Base-by-base conservation (phyloP, 2,888 invertebrate genomes). In the Lochmaea crataegi region DNA sequence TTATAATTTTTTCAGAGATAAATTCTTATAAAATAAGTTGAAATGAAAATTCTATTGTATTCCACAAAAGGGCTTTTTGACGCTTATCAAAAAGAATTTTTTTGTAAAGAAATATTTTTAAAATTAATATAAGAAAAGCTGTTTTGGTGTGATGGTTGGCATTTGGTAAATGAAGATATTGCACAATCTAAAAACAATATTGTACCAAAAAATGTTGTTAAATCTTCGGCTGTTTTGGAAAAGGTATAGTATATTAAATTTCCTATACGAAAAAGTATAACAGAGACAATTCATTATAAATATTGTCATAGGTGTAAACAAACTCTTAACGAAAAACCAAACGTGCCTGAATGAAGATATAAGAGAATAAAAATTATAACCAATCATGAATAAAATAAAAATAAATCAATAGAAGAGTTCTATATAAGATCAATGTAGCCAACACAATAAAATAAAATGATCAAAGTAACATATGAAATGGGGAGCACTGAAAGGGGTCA, bases 141-240 rank as follows among this genome's bases (percentile, higher is more conserved):
- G 32, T 68, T 41, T 48, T 68, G 68, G 48, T 68, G 60, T 68
- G 61, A 61, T 68, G 60, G 61, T 60, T 68, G 68, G 51, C 26
- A 58, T 57, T 51, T 68, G 64, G 64, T 56, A 64, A 57, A 14
- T 64, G 64, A 42, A 56, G 22, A 57, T 22, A 57, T 53, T 64
- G 61, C 65, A 65, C 70, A 16, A 58, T 26, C 56, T 56, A 41
- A 6, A 56, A 66, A 51, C 53, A 14, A 63, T 63, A 69, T 69
- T 69, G 69, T 69, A 63, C 63, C 69, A 69, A 69, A 69, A 69
- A 69, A 69, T 69, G 69, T 69, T 69, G 69, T 69, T 69, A 16
- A 69, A 63, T 53, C 18, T 57, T 6, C 41, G 53, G 48, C 53
- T 61, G 53, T 63, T 69, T 38, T 38, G 11, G 14, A 65, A 41